Percentiles rank a stretch among this genome's conserved stretches.
These are phyloP conservation scores for Drosophila cardini DNA, from an alignment of 1,140 invertebrate species.

Conservation along the genomic window DNA sequence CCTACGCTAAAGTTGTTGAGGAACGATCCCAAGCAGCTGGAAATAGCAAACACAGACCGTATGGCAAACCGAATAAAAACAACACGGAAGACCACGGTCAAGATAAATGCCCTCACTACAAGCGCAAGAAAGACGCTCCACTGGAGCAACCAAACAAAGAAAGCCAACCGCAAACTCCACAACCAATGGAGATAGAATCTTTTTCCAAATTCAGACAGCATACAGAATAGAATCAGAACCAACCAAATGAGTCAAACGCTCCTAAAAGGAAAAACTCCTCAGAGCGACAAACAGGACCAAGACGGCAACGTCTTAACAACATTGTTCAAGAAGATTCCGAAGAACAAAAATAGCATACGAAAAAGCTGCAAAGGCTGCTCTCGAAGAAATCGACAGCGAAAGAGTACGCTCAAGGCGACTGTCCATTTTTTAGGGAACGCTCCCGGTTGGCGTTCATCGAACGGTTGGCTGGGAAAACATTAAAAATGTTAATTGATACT, in stretches of 20 bases:
- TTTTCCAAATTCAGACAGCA: conserved; percentile 11
- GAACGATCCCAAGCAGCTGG: neutral
- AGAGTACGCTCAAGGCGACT: conserved; percentile 9
- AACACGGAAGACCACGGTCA: conserved; percentile 15
- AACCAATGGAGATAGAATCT: conserved; percentile 25
- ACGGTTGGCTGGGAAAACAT: conserved; percentile 34
- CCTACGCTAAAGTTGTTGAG: conserved; percentile 22
- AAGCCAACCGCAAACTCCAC: conserved; percentile 7
- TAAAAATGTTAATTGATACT: conserved; percentile 44
- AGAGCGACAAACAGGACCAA: conserved; percentile 8
- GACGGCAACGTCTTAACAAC: conserved; percentile 20
- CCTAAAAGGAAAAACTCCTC: conserved; percentile 14
- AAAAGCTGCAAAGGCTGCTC: conserved; percentile 14
- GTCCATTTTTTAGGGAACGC: conserved; percentile 39
- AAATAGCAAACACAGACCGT: conserved; percentile 7
- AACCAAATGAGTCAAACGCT: conserved; percentile 6
- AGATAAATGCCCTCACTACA: conserved; percentile 15
- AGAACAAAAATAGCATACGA: conserved; percentile 3
- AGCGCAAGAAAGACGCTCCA: neutral
- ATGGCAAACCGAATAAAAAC: conserved; percentile 13
- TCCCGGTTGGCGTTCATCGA: conserved; percentile 39
- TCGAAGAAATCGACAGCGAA: conserved; percentile 26
- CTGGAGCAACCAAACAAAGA: neutral
- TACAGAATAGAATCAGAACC: conserved; percentile 1
- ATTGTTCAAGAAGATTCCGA: conserved; percentile 16